phyloP scores from a whole-genome alignment of 1,140 invertebrate species.

The Drosophila jambulina region DNA sequence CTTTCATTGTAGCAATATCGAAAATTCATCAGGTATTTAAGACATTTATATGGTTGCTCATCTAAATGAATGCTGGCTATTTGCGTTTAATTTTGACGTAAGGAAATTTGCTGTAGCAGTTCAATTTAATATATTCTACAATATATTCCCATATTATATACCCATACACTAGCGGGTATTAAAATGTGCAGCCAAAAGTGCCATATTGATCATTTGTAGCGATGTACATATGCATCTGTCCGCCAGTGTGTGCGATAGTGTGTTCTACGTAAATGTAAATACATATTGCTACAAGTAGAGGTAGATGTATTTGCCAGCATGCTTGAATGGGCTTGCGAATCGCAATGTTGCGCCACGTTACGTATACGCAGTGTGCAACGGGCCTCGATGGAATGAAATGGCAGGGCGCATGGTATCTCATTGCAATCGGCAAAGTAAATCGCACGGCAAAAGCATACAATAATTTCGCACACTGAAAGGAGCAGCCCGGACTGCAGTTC shows the following conservation, averaged over 20 bases:
- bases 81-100: no score
- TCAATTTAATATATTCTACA: no score
- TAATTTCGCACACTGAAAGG: conserved; percentile 57
- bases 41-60: no score
- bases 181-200: conserved; percentile 57
- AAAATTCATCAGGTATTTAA: no score
- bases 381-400: conserved; percentile 17
- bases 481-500: conserved; percentile 16
- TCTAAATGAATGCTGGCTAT: no score
- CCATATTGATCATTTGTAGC: conserved; percentile 45
- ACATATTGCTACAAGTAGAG: conserved; percentile 44
- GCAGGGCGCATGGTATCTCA: conserved; percentile 54
- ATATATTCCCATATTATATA: background rate
- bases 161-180: conserved; percentile 2
- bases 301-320: conserved; percentile 59
- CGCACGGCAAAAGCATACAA: conserved; percentile 67
- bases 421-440: conserved; percentile 75
- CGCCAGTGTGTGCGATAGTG: conserved; percentile 4
- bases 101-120: no score
- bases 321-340: conserved; percentile 63
- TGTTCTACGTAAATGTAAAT: conserved; percentile 43
- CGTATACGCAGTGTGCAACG: conserved; percentile 71
- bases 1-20: no score
- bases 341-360: conserved; percentile 36
- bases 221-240: conserved; percentile 23